Evolutionary conservation across 2,888 invertebrate genomes (phyloP), one percentile per base, ranked within the genome.

Genomic region (Caenorhabditis wallacei): DNA sequence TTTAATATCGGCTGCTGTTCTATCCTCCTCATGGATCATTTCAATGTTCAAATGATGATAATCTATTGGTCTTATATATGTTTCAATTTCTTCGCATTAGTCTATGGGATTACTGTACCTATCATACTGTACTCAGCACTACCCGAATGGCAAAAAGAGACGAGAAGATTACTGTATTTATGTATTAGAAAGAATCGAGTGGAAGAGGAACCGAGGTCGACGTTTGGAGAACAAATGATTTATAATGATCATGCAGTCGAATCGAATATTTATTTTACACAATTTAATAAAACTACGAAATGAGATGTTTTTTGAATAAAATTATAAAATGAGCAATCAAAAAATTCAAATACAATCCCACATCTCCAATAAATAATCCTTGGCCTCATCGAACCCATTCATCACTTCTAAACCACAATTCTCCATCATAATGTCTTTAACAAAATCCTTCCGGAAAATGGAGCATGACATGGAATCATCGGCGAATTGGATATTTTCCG

Each of bases 111-210:
- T 26, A 72, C 72, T 16, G 76, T 82, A 26, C 82, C 82, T 0
- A 35, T 76, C 16, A 71, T 82, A 7, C 40, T 82, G 48, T 59
- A 82, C 30, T 66, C 70, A 13, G 66, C 57, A 16, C 48, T 82
- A 8, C 82, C 82, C 1, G 82, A 82, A 37, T 82, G 82, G 82
- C 70, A 76, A 37, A 82, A 78, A 22, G 82, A 82, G 48, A 82
- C 70, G 3, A 53, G 48, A 1, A 43, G 82, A 54, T 35, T 82
- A 51, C 53, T 80, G 7, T 48, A 48, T 48, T 48, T 18, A 13
- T 68, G 37, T 10, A 46, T 59, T 35, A 46, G 53, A 20, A 71
- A 26, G 5, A 0, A 35, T 10, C 51, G 51, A 35, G 22, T 53
- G 16, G 82, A 59, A n/a, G 46, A 53, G 22, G 64, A 54, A 22